These are phyloP conservation scores for Mesorhabditis belari DNA, from an alignment of 2,888 invertebrate species.

Conservation along the genomic window DNA sequence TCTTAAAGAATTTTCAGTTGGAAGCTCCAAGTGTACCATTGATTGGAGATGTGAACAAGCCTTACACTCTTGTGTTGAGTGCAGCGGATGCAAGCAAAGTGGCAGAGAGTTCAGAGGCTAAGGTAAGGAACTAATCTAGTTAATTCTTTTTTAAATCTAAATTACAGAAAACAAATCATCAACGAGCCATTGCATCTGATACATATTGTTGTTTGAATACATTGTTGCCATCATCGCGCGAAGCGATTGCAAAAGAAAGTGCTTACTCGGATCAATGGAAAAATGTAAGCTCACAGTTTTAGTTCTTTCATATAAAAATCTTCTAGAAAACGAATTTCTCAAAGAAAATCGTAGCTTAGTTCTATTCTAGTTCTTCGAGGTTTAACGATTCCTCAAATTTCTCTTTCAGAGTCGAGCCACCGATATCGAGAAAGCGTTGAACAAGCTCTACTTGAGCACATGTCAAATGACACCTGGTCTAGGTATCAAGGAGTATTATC, in stretches of 20 bases:
- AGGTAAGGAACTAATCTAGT: too few relatives aligned
- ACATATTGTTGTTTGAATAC: background rate
- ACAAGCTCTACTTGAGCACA: slow-evolving; percentile 31
- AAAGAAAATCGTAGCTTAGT: too few relatives aligned
- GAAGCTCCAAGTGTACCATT: background rate
- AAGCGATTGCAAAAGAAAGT: background rate
- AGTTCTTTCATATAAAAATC: too few relatives aligned
- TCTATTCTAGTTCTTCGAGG: too few relatives aligned
- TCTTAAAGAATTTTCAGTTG: too few relatives aligned
- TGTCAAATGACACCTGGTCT: slow-evolving; percentile 18
- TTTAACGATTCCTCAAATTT: too few relatives aligned
- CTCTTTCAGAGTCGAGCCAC: slow-evolving; percentile 10
- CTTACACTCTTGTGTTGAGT: background rate
- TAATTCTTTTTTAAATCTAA: background rate
- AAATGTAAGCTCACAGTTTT: too few relatives aligned
- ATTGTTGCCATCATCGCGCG: background rate
- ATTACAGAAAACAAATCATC: background rate
- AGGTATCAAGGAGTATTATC: slow-evolving; percentile 21
- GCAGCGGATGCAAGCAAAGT: too few relatives aligned
- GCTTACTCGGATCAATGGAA: too few relatives aligned
- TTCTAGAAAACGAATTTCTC: too few relatives aligned
- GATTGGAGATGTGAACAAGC: background rate
- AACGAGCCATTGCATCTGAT: background rate
- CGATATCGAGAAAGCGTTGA: slow-evolving; percentile 30
- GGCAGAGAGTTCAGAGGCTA: too few relatives aligned